phyloP scores from a whole-genome alignment of 2,797 vertebrate species.

The Hafferia zeledoni region DNA sequence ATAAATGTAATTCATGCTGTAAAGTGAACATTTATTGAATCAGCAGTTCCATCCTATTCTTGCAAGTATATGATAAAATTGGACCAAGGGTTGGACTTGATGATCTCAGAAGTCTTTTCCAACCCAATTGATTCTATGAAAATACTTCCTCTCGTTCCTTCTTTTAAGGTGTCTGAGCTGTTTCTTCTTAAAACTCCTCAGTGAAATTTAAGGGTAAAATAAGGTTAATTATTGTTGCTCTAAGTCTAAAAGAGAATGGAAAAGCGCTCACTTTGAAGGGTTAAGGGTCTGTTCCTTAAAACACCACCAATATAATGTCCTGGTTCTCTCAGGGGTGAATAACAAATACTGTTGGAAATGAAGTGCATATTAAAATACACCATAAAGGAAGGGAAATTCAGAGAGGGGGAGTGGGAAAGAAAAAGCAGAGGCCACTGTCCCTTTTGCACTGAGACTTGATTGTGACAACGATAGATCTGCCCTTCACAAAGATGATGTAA shows the following conservation, averaged over 20 bases:
- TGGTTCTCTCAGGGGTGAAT: background rate
- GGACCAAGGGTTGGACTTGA: too few species aligned
- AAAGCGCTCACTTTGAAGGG: background rate
- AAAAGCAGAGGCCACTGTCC: background rate
- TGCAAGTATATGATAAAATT: background rate
- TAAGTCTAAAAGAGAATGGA: background rate
- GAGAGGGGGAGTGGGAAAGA: rapidly evolving
- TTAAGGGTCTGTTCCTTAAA: background rate
- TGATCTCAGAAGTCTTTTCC: too few species aligned
- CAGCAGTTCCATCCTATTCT: background rate
- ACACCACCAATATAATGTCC: background rate
- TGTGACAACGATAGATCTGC: background rate
- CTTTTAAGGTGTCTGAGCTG: background rate
- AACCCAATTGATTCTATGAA: too few species aligned
- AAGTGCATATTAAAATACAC: background rate
- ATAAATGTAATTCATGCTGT: background rate
- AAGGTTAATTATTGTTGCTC: background rate
- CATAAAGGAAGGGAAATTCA: background rate
- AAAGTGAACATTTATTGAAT: background rate
- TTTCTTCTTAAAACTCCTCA: background rate
- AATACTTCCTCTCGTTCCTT: background rate
- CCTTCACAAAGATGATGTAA: background rate
- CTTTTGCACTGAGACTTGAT: background rate
- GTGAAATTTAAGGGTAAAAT: rapidly evolving
- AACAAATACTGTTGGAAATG: background rate